Evolutionary conservation across 2,797 vertebrate genomes (phyloP).

Genomic region (Alectoris magna): DNA sequence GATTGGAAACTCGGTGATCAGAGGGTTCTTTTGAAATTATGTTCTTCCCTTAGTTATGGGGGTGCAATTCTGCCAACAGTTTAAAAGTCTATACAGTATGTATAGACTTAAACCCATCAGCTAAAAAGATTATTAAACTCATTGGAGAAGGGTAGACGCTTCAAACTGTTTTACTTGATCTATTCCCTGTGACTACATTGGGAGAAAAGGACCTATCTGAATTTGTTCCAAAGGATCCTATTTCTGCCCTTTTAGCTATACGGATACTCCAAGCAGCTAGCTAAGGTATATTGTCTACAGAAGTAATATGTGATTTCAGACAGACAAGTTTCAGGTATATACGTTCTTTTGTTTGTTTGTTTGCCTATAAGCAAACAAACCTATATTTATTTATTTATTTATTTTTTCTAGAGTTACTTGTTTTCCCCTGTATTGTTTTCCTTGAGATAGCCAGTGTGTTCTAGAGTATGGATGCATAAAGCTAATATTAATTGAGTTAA

Average conservation of each 20-base stretch:
- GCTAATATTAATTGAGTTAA: background rate
- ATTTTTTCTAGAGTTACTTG: background rate
- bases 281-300: background rate
- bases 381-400: no score
- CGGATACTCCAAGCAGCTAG: background rate
- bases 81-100: background rate
- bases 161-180: background rate
- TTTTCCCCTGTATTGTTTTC: background rate
- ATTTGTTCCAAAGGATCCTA: background rate
- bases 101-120: background rate
- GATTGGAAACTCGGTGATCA: background rate
- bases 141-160: background rate
- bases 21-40: background rate
- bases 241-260: background rate
- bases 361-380: background rate
- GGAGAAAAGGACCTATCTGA: background rate
- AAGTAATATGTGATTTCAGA: background rate
- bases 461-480: background rate
- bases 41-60: background rate
- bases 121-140: background rate
- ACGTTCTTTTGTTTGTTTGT: background rate
- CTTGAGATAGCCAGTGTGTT: background rate
- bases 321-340: background rate
- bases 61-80: background rate
- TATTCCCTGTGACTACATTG: background rate